Evolutionary conservation across 1,140 invertebrate species (phyloP), one percentile per base, ranked within the genome.

Genomic region (Drosophila watanabei): DNA sequence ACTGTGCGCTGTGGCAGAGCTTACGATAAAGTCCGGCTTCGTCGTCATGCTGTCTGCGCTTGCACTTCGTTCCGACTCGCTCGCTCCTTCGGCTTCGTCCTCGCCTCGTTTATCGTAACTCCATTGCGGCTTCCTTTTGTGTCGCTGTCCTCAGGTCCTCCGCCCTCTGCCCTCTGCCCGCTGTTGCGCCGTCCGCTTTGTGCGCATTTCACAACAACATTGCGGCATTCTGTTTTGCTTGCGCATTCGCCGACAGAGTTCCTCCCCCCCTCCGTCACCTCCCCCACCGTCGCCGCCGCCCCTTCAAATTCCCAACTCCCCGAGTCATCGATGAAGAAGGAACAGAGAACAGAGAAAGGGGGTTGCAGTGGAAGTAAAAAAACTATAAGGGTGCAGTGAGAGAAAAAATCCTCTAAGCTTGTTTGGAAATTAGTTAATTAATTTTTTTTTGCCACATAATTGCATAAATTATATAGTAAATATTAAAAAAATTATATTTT

Each of bases 201-300:
- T 78, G 80, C 77, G 37, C 69, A 51, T 69, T 90, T 87, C 85
- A 89, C 85, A 90, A 89, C 86, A 89, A 89, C 79, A 79, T 90
- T 83, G 82, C 76, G 56, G 64, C 68, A 89, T 90, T 89, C 86
- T 89, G 85, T 89, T 89, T 89, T 89, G 85, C 73, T 89, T 70
- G 52, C 35, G 49, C 69, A 45, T 89, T 90, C 85, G 80, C 60
- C 49, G 48, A 69, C 63, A 65, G 33, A 37, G 63, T 46, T 33
- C 13, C 14, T n/a, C 37, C 48, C 35, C 24, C 32, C 14, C 32
- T 1, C 20, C 18, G 13, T 7, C 20, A 7, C 32, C 24, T 11
- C 16, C 24, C 6, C 28, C n/a, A 11, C 20, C 24, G 24, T 28
- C 33, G n/a, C 57, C 57, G 20, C 10, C 66, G 30, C 46, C 46